phyloP scores from a whole-genome alignment of 1,140 invertebrate species.

The Cotesia glomerata region DNA sequence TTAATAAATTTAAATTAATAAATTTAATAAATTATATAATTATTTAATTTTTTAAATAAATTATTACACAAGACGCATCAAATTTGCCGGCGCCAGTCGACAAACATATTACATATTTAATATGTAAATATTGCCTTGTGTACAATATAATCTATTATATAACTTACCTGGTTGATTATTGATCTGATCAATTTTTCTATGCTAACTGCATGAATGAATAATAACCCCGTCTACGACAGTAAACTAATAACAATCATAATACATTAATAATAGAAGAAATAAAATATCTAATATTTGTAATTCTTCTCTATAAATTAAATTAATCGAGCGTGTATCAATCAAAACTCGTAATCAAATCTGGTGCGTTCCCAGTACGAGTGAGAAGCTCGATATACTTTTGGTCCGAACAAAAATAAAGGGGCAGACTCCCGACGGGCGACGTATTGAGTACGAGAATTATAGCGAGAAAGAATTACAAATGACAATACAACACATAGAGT shows the following conservation, averaged over 20 bases:
- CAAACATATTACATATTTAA: no score
- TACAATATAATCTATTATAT: neutral
- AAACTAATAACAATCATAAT: neutral
- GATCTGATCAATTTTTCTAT: neutral
- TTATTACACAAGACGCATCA: conserved; percentile 14
- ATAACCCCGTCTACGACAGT: neutral
- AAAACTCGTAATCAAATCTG: conserved; percentile 24
- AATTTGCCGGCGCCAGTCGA: conserved; percentile 1
- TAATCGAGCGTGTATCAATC: conserved; percentile 23
- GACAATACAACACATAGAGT: neutral
- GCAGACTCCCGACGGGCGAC: neutral
- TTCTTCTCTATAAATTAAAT: neutral
- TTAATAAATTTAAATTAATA: conserved; percentile 6
- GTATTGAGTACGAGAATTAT: neutral
- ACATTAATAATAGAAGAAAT: neutral
- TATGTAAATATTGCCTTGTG: neutral
- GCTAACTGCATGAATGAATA: neutral
- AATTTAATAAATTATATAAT: no score
- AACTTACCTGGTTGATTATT: neutral
- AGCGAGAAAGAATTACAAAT: neutral
- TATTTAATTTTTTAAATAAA: neutral
- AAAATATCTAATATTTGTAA: no score
- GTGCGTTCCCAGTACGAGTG: neutral
- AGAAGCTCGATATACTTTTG: neutral
- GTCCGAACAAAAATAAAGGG: no score